Conservation (phyloP, 2,888 invertebrate genomes). For the Blastobasis adustella region DNA sequence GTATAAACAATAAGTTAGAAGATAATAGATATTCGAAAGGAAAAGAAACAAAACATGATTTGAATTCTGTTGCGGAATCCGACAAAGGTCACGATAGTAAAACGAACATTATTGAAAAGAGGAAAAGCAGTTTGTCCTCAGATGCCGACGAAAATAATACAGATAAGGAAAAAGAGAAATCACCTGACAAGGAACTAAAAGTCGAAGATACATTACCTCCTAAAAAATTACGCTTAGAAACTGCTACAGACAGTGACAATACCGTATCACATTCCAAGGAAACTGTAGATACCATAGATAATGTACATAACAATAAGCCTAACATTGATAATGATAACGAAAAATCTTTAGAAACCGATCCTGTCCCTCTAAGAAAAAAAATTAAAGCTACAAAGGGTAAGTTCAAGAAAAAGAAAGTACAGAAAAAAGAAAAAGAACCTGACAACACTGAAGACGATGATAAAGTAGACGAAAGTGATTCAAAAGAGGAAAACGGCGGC, state of each 20-base stretch:
- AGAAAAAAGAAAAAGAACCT: constrained; percentile 26
- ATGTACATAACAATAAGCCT: constrained; percentile 39
- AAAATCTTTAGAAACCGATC: constrained; percentile 11
- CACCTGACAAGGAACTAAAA: constrained; percentile 44
- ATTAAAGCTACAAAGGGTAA: constrained; percentile 48
- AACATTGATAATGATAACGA: constrained; percentile 31
- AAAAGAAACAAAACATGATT: constrained; percentile 39
- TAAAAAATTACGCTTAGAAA: constrained; percentile 60
- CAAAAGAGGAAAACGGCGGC: constrained; percentile 8
- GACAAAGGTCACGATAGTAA: constrained; percentile 56
- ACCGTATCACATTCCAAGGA: constrained; percentile 59
- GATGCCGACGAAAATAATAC: constrained; percentile 46
- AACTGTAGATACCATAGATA: constrained; percentile 28
- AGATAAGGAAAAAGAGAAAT: constrained; percentile 45
- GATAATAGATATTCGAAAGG: constrained; percentile 36
- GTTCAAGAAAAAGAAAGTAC: constrained; percentile 52
- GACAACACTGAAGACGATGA: constrained; percentile 27
- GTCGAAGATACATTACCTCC: constrained; percentile 52
- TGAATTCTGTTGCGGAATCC: constrained; percentile 42
- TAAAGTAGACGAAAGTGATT: constrained; percentile 31
- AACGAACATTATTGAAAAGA: constrained; percentile 58
- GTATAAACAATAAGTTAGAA: constrained; percentile 46
- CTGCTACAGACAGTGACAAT: constrained; percentile 48
- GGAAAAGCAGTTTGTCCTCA: constrained; percentile 64
- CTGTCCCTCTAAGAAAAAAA: constrained; percentile 52